phyloP scores from a whole-genome alignment of 1,140 invertebrate genomes.

The Mycetomoellerius zeteki region DNA sequence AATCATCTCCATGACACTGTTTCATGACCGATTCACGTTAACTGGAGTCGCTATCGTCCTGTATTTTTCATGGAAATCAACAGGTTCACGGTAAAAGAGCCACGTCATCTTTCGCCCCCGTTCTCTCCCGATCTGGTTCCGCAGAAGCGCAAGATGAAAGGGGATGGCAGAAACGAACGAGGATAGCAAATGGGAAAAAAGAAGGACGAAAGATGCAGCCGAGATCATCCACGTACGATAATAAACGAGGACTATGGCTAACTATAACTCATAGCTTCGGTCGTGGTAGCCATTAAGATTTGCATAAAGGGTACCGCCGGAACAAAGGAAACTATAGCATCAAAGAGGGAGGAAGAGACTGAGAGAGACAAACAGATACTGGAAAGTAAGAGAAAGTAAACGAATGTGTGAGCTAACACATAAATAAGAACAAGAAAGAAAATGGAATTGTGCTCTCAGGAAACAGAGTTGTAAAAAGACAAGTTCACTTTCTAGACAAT shows the following conservation, averaged over 20 bases:
- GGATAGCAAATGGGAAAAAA: slow-evolving; percentile 3
- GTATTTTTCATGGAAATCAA: slow-evolving; percentile 75
- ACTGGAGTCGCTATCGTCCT: slow-evolving; percentile 45
- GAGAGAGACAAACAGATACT: neutral
- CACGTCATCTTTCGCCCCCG: slow-evolving; percentile 64
- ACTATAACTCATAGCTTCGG: slow-evolving; percentile 78
- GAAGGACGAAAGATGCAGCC: neutral
- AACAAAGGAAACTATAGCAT: neutral
- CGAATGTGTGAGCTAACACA: slow-evolving; percentile 32
- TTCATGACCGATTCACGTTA: slow-evolving; percentile 34
- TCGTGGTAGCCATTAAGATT: slow-evolving; percentile 79
- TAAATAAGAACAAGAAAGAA: neutral
- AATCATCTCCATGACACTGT: slow-evolving; percentile 67
- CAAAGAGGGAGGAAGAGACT: neutral
- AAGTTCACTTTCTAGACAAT: neutral
- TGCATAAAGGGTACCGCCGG: slow-evolving; percentile 77
- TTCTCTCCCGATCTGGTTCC: slow-evolving; percentile 36
- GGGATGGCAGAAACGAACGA: neutral
- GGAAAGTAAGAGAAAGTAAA: neutral
- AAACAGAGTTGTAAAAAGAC: neutral
- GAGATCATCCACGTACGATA: slow-evolving; percentile 77
- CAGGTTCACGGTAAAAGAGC: slow-evolving; percentile 72
- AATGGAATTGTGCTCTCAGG: slow-evolving; percentile 1
- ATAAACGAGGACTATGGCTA: slow-evolving; percentile 67
- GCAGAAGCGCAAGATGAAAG: slow-evolving; percentile 3